Conservation (phyloP, 2,888 invertebrate species). For the Ernsta delagoae region DNA sequence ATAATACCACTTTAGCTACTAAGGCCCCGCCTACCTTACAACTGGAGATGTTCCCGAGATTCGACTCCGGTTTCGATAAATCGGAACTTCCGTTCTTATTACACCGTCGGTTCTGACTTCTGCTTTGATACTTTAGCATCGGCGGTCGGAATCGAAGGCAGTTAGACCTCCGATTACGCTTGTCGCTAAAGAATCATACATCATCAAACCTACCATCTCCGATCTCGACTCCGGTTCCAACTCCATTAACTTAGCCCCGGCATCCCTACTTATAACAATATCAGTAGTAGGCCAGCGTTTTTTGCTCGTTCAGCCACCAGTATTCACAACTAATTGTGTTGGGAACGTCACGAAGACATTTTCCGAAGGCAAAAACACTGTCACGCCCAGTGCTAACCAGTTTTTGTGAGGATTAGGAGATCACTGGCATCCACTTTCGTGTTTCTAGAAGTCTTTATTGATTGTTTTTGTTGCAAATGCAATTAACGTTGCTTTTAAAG, state of each 20-base stretch:
- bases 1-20: not conserved
- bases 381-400: constrained; percentile 34
- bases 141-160: too few relatives aligned
- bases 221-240: too few relatives aligned
- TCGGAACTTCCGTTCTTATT: too few relatives aligned
- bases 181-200: too few relatives aligned
- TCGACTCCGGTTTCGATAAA: too few relatives aligned
- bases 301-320: constrained; percentile 19
- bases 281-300: constrained; percentile 25
- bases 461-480: not conserved
- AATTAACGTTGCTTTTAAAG: not conserved
- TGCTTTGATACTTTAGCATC: too few relatives aligned
- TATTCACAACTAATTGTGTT: constrained; percentile 30
- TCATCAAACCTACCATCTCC: too few relatives aligned
- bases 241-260: too few relatives aligned
- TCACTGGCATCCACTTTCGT: constrained; percentile 30
- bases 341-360: constrained; percentile 37
- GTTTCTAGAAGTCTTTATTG: constrained; percentile 25
- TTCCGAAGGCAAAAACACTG: constrained; percentile 36
- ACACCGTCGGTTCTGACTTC: too few relatives aligned
- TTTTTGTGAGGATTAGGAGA: constrained; percentile 30
- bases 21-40: constrained; percentile 10
- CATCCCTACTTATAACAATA: constrained; percentile 1
- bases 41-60: too few relatives aligned
- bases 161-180: too few relatives aligned